A percentile compares a stretch with the other conserved stretches of the same genome.
Evolutionary conservation across 2,797 vertebrate species (phyloP).

Genomic region (Clarias pachynema): DNA sequence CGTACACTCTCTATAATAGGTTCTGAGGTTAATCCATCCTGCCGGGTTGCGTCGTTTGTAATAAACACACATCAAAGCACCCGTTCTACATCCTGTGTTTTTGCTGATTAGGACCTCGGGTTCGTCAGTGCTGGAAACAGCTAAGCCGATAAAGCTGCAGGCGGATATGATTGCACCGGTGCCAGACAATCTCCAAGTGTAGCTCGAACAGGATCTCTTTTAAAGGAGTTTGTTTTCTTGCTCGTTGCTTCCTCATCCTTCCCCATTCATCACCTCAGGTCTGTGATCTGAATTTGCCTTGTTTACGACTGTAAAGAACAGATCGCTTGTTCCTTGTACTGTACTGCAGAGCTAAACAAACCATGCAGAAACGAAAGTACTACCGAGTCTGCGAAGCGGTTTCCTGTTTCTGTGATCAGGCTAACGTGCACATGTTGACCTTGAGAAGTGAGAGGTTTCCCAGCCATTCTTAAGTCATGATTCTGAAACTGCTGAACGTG

Average conservation of each 20-base stretch:
- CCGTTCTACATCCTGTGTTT: conserved; percentile 29
- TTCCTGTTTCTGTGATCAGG: conserved; percentile 24
- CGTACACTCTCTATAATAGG: conserved; percentile 25
- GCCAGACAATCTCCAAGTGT: neutral
- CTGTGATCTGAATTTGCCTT: neutral
- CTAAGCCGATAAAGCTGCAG: conserved; percentile 51
- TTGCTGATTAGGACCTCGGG: conserved; percentile 24
- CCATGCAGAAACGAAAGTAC: conserved; percentile 8
- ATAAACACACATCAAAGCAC: conserved; percentile 15
- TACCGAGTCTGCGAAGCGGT: neutral
- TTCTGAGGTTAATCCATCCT: conserved; percentile 29
- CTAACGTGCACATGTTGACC: neutral
- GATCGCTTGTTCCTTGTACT: neutral
- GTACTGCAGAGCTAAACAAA: neutral
- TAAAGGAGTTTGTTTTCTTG: conserved; percentile 31
- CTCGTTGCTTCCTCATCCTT: conserved; percentile 21
- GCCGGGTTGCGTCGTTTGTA: conserved; percentile 16
- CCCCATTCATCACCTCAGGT: neutral
- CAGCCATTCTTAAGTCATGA: conserved; percentile 2
- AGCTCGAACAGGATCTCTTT: neutral
- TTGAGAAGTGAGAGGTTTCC: neutral
- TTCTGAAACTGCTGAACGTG: conserved; percentile 26
- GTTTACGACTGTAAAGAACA: neutral
- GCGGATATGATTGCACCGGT: conserved; percentile 43
- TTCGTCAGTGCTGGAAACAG: conserved; percentile 35